A percentile compares a stretch with the other conserved stretches of the same genome.
These are phyloP conservation scores for Gibbula magus DNA, from an alignment of 2,888 invertebrate genomes.

Conservation along the genomic window DNA sequence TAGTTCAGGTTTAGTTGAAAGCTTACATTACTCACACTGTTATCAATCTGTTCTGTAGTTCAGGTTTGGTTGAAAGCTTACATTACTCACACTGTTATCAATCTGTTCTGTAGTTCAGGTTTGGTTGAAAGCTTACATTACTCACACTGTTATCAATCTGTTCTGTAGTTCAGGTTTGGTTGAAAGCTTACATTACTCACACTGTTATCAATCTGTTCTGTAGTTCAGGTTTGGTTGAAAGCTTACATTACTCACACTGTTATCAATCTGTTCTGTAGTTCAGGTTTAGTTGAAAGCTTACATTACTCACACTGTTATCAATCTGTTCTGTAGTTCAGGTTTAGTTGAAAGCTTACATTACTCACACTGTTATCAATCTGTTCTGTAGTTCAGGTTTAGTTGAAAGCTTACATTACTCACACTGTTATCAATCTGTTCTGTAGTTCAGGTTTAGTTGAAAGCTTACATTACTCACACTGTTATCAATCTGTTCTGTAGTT, in stretches of 20 bases:
- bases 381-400: slow-evolving; percentile 93
- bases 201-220: slow-evolving; percentile 93
- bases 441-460: slow-evolving; percentile 93
- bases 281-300: slow-evolving; percentile 94
- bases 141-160: slow-evolving; percentile 93
- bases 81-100: slow-evolving; percentile 95
- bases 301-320: slow-evolving; percentile 95
- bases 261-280: slow-evolving; percentile 90
- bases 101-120: slow-evolving; percentile 90
- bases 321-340: slow-evolving; percentile 90
- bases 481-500: slow-evolving; percentile 90
- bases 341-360: no score
- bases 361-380: slow-evolving; percentile 93
- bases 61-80: slow-evolving; percentile 94
- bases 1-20: slow-evolving; percentile 93
- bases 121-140: no score
- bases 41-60: slow-evolving; percentile 90
- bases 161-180: slow-evolving; percentile 93
- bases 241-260: no score
- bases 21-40: no score
- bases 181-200: no score
- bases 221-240: slow-evolving; percentile 93
- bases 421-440: slow-evolving; percentile 93
- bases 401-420: no score
- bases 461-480: no score